Percentiles rank a stretch among this genome's conserved stretches.
These are phyloP conservation scores for Lithophane ornitopus DNA, from an alignment of 2,888 invertebrate genomes.

Conservation along the genomic window DNA sequence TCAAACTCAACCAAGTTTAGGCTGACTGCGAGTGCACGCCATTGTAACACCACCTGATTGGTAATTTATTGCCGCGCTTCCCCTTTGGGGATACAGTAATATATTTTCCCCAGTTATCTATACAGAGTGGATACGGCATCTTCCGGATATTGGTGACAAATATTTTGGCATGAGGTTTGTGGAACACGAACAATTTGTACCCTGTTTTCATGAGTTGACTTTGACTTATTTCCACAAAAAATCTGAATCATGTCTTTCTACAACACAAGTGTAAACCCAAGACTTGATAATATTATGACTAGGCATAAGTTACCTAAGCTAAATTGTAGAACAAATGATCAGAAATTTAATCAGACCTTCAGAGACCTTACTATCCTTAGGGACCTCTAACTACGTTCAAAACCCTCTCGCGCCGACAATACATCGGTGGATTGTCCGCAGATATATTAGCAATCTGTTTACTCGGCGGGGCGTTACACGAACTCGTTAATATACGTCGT, in stretches of 20 bases:
- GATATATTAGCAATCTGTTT: conserved; percentile 82
- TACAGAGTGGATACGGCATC: conserved; percentile 53
- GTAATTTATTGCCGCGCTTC: conserved; percentile 76
- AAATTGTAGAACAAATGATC: conserved; percentile 37
- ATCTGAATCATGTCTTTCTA: background rate
- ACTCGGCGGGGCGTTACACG: conserved; percentile 80
- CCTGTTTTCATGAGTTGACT: conserved; percentile 14
- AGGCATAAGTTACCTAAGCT: conserved; percentile 11
- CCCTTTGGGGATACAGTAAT: conserved; percentile 54
- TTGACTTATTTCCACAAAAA: conserved; percentile 3
- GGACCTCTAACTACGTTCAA: conserved; percentile 47
- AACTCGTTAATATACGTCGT: conserved; percentile 79
- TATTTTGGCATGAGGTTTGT: conserved; percentile 53
- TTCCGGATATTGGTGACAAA: conserved; percentile 55
- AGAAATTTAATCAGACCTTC: conserved; percentile 40
- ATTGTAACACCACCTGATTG: conserved; percentile 78
- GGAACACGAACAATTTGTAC: conserved; percentile 25
- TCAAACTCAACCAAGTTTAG: conserved; percentile 77
- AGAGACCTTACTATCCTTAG: conserved; percentile 41
- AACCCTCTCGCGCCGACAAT: conserved; percentile 57
- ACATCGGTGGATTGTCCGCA: conserved; percentile 65
- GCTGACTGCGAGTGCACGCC: conserved; percentile 66
- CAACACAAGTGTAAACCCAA: background rate
- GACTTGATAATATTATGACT: background rate
- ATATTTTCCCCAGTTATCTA: conserved; percentile 55